Evolutionary conservation across 2,113 vertebrate genomes (phyloP).

Genomic region (Ceyx melanurus): DNA sequence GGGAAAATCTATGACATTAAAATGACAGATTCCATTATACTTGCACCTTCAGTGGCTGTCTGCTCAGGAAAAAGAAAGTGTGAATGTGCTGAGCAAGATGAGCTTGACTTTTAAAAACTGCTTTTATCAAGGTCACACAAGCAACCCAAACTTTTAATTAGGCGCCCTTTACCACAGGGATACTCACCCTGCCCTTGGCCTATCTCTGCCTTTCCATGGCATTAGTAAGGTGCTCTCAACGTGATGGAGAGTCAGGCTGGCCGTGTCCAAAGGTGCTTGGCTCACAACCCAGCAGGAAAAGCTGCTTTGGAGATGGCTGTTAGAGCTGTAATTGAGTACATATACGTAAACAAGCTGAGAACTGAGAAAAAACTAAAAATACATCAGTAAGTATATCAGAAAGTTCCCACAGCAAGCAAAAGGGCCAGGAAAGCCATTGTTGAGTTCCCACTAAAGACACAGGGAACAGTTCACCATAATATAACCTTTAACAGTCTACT

Average conservation of each 20-base stretch:
- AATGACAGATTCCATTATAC: constrained; percentile 67
- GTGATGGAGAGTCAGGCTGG: accelerated
- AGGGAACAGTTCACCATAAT: neutral
- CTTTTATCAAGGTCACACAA: constrained; percentile 42
- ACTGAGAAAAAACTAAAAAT: neutral
- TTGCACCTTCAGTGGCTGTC: constrained; percentile 69
- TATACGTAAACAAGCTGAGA: neutral
- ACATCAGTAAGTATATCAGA: neutral
- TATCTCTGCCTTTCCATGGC: accelerated
- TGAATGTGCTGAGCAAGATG: constrained; percentile 68
- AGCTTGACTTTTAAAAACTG: constrained; percentile 56
- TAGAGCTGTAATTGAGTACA: neutral
- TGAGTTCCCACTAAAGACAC: neutral
- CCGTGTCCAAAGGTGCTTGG: neutral
- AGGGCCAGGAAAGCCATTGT: neutral
- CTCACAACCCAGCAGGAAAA: neutral
- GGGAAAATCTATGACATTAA: constrained; percentile 53
- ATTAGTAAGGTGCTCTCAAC: accelerated
- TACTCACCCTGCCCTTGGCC: neutral
- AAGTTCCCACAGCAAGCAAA: neutral
- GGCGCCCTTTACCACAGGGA: neutral
- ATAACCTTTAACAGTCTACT: neutral
- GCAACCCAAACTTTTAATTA: constrained; percentile 64
- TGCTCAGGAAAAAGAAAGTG: constrained; percentile 62
- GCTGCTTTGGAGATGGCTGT: neutral